Percentiles rank a stretch among this genome's conserved stretches.
phyloP scores from a whole-genome alignment of 2,888 invertebrate species.

The Hoplodrina blanda region DNA sequence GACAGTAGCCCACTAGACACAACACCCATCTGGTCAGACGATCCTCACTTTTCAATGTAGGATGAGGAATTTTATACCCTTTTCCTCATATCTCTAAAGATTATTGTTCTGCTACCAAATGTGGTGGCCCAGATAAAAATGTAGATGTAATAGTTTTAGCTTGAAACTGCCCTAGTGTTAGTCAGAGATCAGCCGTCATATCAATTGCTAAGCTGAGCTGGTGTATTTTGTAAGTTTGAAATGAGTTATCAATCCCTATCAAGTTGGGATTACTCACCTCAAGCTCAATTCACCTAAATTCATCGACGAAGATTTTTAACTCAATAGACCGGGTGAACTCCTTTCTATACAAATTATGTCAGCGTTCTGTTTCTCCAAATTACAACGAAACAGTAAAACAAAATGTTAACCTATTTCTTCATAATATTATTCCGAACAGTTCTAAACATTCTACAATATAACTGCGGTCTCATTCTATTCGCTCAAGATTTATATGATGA shows the following conservation, averaged over 20 bases:
- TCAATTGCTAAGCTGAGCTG: background rate
- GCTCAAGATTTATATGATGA: constrained; percentile 28
- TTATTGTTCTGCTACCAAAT: background rate
- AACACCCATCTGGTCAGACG: too few relatives aligned
- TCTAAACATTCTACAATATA: constrained; percentile 40
- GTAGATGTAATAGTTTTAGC: background rate
- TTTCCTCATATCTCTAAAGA: too few relatives aligned
- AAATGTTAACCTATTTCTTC: constrained; percentile 57
- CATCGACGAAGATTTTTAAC: too few relatives aligned
- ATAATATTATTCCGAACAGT: constrained; percentile 28
- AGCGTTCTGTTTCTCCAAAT: constrained; percentile 34
- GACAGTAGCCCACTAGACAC: too few relatives aligned
- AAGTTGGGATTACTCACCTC: too few relatives aligned
- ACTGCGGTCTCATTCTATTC: constrained; percentile 34
- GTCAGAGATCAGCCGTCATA: background rate
- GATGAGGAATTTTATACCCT: too few relatives aligned
- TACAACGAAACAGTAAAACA: constrained; percentile 45
- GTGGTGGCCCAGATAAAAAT: background rate
- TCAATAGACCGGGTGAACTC: background rate
- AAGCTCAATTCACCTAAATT: too few relatives aligned
- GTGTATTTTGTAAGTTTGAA: too few relatives aligned
- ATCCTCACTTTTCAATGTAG: too few relatives aligned
- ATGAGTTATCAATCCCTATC: too few relatives aligned
- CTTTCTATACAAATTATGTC: constrained; percentile 16
- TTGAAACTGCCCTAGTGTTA: background rate